Conservation (phyloP, 2,888 invertebrate genomes). For the Abrostola tripartita region DNA sequence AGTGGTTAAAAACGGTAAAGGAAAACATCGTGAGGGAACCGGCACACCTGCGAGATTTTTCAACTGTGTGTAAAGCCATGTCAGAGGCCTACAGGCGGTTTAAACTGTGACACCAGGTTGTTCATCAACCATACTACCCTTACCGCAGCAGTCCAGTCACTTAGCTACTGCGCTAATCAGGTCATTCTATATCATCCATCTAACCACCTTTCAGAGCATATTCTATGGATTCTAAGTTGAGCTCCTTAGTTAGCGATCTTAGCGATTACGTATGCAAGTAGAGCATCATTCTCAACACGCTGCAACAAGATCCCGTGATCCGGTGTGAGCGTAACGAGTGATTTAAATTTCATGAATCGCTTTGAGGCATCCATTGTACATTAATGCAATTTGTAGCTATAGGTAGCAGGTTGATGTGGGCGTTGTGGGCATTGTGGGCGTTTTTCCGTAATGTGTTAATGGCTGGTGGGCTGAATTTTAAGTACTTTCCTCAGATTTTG, state of each 20-base stretch:
- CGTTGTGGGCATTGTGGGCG: neutral
- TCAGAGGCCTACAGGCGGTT: too few species aligned
- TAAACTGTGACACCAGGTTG: too few species aligned
- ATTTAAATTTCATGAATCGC: conserved; percentile 73
- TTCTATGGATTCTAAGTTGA: neutral
- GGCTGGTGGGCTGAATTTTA: neutral
- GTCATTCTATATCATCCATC: too few species aligned
- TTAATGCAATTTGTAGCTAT: conserved; percentile 40
- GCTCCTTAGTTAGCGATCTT: neutral
- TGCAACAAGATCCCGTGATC: conserved; percentile 28
- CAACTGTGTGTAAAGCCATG: too few species aligned
- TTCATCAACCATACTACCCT: too few species aligned
- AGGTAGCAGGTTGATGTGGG: neutral
- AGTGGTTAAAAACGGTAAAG: too few species aligned
- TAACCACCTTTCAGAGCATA: neutral
- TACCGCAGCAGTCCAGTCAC: too few species aligned
- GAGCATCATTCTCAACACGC: conserved; percentile 18
- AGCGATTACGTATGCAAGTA: conserved; percentile 25
- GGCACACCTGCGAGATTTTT: too few species aligned
- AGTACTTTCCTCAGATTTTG: neutral
- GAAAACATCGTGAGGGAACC: too few species aligned
- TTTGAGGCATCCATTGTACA: conserved; percentile 55
- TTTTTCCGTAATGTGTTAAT: conserved; percentile 3
- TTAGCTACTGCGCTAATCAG: too few species aligned
- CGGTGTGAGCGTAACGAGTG: conserved; percentile 64